phyloP scores from a whole-genome alignment of 1,140 invertebrate species.

The Chrysomallon squamiferum region DNA sequence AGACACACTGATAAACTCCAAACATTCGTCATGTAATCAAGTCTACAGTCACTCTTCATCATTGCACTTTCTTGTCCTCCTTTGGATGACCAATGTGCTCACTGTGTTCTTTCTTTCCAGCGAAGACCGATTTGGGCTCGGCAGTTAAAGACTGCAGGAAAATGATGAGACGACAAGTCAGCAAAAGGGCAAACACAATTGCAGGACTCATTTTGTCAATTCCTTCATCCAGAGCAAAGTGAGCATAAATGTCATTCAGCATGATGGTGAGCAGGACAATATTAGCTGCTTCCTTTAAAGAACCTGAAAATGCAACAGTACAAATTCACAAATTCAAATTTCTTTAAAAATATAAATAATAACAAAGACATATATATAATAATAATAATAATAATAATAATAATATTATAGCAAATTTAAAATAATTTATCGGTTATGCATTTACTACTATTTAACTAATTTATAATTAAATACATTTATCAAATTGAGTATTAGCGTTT shows the following conservation, averaged over 20 bases:
- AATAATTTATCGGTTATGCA: too few species aligned
- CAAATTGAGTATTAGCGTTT: too few species aligned
- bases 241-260: slow-evolving; percentile 89
- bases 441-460: too few species aligned
- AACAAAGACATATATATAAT: too few species aligned
- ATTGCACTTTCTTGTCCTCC: slow-evolving; percentile 32
- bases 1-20: too few species aligned
- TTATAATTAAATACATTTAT: too few species aligned
- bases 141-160: slow-evolving; percentile 42
- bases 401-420: too few species aligned
- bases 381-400: too few species aligned
- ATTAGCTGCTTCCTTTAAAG: slow-evolving; percentile 88
- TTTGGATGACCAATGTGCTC: slow-evolving; percentile 8
- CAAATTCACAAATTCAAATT: not conserved
- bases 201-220: slow-evolving; percentile 91
- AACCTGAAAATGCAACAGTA: slow-evolving; percentile 72
- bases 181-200: slow-evolving; percentile 93
- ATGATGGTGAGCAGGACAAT: slow-evolving; percentile 81
- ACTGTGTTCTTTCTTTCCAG: slow-evolving; percentile 23
- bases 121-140: slow-evolving; percentile 35
- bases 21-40: too few species aligned
- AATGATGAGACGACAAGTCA: slow-evolving; percentile 88
- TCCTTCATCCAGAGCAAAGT: slow-evolving; percentile 90
- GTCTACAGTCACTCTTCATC: not conserved
- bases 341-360: not conserved